Percentiles rank a stretch among this genome's conserved stretches.
Evolutionary conservation across 37 sponge, comb jelly and placozoan genomes (phyloP).

Genomic region (Axinella damicornis): DNA sequence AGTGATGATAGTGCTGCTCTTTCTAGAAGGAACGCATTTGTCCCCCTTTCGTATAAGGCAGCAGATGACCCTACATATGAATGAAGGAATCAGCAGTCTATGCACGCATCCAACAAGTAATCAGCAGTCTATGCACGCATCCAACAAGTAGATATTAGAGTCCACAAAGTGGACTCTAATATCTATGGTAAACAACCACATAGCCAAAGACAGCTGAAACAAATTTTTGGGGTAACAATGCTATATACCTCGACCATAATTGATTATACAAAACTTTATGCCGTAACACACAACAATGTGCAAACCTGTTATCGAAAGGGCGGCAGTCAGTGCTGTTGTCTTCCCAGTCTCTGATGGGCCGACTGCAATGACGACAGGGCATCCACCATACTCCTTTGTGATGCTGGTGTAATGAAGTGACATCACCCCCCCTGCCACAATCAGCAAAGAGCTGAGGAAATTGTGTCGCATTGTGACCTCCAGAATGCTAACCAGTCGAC

Average conservation of each 20-base stretch:
- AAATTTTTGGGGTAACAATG: too few species aligned
- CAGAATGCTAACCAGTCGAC: neutral
- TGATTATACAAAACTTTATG: too few species aligned
- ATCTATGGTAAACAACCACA: too few species aligned
- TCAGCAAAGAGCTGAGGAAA: neutral
- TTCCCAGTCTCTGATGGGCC: constrained; percentile 38
- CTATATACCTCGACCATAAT: too few species aligned
- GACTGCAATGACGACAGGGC: constrained; percentile 11
- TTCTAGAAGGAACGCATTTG: neutral
- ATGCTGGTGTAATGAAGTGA: constrained; percentile 1
- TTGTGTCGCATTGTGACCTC: constrained; percentile 15
- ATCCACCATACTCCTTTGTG: neutral
- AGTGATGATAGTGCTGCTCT: neutral
- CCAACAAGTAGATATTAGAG: too few species aligned
- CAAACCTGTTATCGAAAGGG: constrained; percentile 3
- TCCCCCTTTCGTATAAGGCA: neutral
- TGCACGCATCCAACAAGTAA: too few species aligned
- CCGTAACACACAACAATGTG: neutral
- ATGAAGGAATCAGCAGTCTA: neutral
- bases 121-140: too few species aligned
- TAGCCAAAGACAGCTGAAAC: too few species aligned
- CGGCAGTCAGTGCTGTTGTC: neutral
- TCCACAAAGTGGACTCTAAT: too few species aligned
- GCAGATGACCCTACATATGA: neutral
- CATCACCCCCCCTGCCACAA: neutral